These are phyloP conservation scores for Tineola bisselliella DNA, from an alignment of 2,888 invertebrate genomes.

Conservation along the genomic window DNA sequence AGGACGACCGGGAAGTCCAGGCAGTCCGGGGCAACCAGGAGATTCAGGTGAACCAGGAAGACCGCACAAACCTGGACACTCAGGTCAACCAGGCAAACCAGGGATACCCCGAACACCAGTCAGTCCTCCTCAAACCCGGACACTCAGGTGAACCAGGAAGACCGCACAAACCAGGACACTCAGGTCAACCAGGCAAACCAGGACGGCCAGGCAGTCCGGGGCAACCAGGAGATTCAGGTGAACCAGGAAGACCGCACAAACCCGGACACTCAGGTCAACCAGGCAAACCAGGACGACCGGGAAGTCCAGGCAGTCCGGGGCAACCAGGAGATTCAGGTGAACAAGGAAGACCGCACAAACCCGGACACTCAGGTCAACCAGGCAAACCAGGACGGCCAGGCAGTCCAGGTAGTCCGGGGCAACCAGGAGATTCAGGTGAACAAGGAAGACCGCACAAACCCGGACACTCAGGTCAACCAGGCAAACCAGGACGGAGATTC, in stretches of 20 bases:
- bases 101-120: constrained; percentile 5
- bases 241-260: background rate
- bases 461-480: background rate
- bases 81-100: constrained; percentile 4
- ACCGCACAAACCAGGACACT: constrained; percentile 8
- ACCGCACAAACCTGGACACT: constrained; percentile 12
- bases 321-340: background rate
- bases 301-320: background rate
- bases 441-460: no score
- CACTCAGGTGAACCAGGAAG: background rate
- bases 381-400: constrained; percentile 10
- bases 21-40: constrained; percentile 13
- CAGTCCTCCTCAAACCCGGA: background rate
- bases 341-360: background rate
- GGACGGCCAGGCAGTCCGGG: constrained; percentile 12
- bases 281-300: background rate
- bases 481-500: constrained; percentile 16
- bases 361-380: constrained; percentile 6
- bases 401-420: background rate
- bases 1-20: background rate
- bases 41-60: constrained; percentile 9
- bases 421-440: constrained; percentile 14
- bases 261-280: background rate
- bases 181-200: constrained; percentile 7
- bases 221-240: background rate